phyloP scores from a whole-genome alignment of 2,888 invertebrate genomes.

The Euproctis similis region DNA sequence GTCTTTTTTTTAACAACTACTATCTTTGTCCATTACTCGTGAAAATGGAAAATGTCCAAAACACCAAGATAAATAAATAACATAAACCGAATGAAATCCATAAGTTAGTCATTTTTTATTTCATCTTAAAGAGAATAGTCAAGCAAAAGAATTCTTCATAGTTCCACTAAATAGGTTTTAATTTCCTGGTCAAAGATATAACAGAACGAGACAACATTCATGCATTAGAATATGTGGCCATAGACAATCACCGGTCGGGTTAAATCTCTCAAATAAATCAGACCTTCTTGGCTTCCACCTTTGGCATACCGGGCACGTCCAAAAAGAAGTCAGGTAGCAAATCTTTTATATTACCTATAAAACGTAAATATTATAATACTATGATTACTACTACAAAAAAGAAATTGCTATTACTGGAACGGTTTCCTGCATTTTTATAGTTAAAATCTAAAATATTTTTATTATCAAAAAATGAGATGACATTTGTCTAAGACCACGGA shows the following conservation, averaged over 20 bases:
- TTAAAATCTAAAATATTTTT: not conserved
- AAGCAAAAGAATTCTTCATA: no score
- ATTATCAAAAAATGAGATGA: no score
- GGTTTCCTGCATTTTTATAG: conserved; percentile 17
- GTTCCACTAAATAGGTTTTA: not conserved
- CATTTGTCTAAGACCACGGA: conserved; percentile 23
- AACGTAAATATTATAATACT: no score
- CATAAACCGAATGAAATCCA: no score
- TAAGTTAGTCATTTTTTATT: no score
- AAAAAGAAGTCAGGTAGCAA: conserved; percentile 94
- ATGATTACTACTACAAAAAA: conserved; percentile 11
- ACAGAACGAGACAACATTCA: not conserved
- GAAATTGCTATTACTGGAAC: conserved; percentile 10
- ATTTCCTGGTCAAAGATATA: not conserved
- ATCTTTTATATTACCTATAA: conserved; percentile 76
- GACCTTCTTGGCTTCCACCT: conserved; percentile 43
- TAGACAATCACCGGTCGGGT: conserved; percentile 11
- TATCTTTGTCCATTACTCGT: no score
- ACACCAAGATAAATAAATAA: no score
- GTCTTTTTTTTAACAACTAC: no score
- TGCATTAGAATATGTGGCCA: conserved; percentile 33
- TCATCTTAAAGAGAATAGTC: no score
- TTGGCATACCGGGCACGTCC: conserved; percentile 53
- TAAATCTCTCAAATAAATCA: conserved; percentile 22
- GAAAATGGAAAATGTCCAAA: no score